phyloP scores from a whole-genome alignment of 2,113 vertebrate genomes.

The Delphinus delphis region DNA sequence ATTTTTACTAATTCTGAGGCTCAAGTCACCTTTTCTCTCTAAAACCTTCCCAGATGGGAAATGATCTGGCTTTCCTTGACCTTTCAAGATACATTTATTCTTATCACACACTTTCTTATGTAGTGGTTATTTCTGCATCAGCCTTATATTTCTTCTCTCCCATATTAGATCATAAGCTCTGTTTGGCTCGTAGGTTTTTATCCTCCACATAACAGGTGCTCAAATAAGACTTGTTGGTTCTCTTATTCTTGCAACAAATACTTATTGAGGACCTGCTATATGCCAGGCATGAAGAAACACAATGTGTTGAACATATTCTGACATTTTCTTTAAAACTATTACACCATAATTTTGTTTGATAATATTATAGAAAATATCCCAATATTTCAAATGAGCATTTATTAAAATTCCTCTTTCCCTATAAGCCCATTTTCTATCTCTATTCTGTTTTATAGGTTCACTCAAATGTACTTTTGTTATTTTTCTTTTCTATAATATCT shows the following conservation, averaged over 20 bases:
- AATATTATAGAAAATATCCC: not conserved
- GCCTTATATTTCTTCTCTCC: slow-evolving; percentile 38
- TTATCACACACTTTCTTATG: not conserved
- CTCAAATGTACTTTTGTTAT: not conserved
- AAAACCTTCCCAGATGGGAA: not conserved
- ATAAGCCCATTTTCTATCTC: not conserved
- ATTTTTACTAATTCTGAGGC: not conserved
- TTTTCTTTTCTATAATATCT: not conserved
- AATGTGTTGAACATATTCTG: slow-evolving; percentile 29
- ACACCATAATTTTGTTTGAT: not conserved
- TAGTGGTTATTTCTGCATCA: not conserved
- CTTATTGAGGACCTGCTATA: slow-evolving; percentile 72
- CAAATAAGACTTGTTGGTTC: slow-evolving; percentile 74
- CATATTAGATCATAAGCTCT: not conserved
- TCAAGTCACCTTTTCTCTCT: not conserved
- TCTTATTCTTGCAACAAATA: slow-evolving; percentile 72
- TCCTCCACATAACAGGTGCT: slow-evolving; percentile 75
- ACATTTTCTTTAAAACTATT: slow-evolving; percentile 23
- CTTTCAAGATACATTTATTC: not conserved
- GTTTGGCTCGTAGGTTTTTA: slow-evolving; percentile 53
- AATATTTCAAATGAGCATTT: slow-evolving; percentile 19
- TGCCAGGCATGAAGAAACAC: slow-evolving; percentile 64
- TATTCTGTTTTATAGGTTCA: not conserved
- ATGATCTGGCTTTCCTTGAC: not conserved
- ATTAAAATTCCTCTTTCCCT: not conserved